Percentiles rank a stretch among this genome's conserved stretches.
phyloP scores from a whole-genome alignment of 1,140 invertebrate species.

The Ceratina japonica region DNA sequence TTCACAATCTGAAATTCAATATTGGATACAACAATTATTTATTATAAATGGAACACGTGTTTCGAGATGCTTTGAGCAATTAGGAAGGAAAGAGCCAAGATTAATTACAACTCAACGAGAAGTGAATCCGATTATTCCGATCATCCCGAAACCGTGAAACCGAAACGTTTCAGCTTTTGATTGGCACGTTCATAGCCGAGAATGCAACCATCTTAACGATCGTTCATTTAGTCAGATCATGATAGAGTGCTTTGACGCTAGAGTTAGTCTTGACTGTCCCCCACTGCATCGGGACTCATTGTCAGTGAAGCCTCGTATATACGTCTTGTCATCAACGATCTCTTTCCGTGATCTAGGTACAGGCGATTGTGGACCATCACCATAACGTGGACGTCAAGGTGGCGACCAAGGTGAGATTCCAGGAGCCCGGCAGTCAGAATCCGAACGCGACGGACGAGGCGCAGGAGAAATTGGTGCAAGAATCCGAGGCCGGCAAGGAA shows the following conservation, averaged over 20 bases:
- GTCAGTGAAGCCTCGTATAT: too few relatives aligned
- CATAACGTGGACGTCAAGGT: constrained; percentile 87
- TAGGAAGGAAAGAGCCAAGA: too few relatives aligned
- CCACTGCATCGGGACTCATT: constrained; percentile 44
- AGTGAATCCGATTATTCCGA: constrained; percentile 17
- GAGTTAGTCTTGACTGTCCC: constrained; percentile 59
- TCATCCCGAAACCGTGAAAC: constrained; percentile 2
- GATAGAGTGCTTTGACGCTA: constrained; percentile 72
- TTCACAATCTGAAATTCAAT: too few relatives aligned
- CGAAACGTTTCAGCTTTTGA: constrained; percentile 69
- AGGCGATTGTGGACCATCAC: constrained; percentile 95
- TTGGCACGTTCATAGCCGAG: constrained; percentile 74
- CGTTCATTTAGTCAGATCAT: constrained; percentile 67
- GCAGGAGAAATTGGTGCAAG: constrained; percentile 68
- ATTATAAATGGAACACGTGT: too few relatives aligned
- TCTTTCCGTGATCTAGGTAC: constrained; percentile 82
- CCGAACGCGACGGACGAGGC: constrained; percentile 62
- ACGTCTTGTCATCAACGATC: background rate
- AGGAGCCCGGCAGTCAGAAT: constrained; percentile 83
- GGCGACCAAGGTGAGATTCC: constrained; percentile 91
- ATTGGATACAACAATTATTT: too few relatives aligned
- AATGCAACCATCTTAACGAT: constrained; percentile 71
- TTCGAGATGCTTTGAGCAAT: too few relatives aligned
- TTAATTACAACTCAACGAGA: too few relatives aligned
- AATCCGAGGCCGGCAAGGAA: constrained; percentile 64